phyloP scores from a whole-genome alignment of 2,113 vertebrate species.

The Brachirus orientalis region DNA sequence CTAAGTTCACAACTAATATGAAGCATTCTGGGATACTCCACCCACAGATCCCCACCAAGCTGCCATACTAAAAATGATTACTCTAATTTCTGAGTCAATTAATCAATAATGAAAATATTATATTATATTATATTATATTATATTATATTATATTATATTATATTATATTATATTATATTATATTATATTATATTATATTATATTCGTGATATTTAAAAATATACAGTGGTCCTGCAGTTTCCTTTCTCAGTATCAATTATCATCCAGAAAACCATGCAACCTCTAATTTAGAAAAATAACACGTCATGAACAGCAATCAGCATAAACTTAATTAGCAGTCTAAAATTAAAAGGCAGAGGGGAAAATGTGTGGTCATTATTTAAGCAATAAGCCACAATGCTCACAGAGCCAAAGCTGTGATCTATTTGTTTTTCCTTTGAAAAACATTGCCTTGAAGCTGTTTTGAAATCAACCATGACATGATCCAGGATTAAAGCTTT shows the following conservation, averaged over 20 bases:
- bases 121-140: too few species aligned
- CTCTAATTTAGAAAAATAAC: conserved; percentile 2
- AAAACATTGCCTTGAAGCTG: conserved; percentile 42
- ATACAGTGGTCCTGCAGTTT: background rate
- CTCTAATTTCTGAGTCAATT: background rate
- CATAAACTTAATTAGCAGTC: conserved; percentile 25
- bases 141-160: too few species aligned
- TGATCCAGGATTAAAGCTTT: conserved; percentile 36
- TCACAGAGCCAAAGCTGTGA: conserved; percentile 24
- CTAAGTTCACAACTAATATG: too few species aligned
- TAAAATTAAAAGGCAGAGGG: conserved; percentile 24
- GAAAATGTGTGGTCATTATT: conserved; percentile 26
- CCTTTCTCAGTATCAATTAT: conserved; percentile 1
- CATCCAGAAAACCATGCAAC: background rate
- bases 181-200: too few species aligned
- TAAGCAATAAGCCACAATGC: conserved; percentile 20
- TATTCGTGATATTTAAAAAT: background rate
- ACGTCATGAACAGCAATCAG: conserved; percentile 4
- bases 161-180: too few species aligned
- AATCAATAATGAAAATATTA: background rate
- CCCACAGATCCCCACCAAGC: too few species aligned
- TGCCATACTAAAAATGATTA: too few species aligned
- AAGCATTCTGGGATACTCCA: too few species aligned
- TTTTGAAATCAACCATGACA: conserved; percentile 46
- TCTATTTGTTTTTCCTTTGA: conserved; percentile 23